Evolutionary conservation across 92 coral and sea anemone genomes (phyloP).

Genomic region (Bergia sp.): DNA sequence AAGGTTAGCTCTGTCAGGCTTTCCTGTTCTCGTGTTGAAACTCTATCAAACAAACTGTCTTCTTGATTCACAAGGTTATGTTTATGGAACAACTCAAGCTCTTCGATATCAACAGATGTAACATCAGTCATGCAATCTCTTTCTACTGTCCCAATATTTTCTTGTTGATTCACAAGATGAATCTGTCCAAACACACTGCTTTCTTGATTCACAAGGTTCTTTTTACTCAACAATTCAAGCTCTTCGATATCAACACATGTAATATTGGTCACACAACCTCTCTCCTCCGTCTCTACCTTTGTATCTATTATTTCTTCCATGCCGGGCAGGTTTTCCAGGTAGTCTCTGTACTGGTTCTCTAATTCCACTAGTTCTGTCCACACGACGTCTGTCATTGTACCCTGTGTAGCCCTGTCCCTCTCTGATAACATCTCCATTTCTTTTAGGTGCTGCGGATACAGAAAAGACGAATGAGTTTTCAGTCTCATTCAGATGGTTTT

Average conservation of each 20-base stretch:
- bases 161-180: too few relatives aligned
- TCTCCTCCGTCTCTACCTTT: slow-evolving; percentile 52
- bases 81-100: slow-evolving; percentile 52
- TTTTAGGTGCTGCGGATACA: slow-evolving; percentile 19
- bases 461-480: not conserved
- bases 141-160: too few relatives aligned
- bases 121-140: slow-evolving; percentile 60
- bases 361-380: slow-evolving; percentile 60
- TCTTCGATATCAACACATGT: slow-evolving; percentile 58
- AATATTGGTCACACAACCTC: slow-evolving; percentile 61
- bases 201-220: slow-evolving; percentile 33
- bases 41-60: not conserved
- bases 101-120: slow-evolving; percentile 55
- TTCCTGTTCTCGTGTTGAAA: slow-evolving; percentile 58
- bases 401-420: slow-evolving; percentile 9
- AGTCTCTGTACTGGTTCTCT: slow-evolving; percentile 53
- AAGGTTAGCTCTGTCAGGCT: slow-evolving; percentile 66
- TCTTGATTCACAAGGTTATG: slow-evolving; percentile 41
- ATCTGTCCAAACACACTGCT: not conserved
- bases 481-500: not conserved
- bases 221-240: slow-evolving; percentile 48
- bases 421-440: not conserved
- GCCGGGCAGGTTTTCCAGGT: slow-evolving; percentile 56
- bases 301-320: slow-evolving; percentile 30
- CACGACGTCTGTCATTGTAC: slow-evolving; percentile 63